Conservation (phyloP, 2,797 vertebrate species). For the Oceanodroma leucorhoa region DNA sequence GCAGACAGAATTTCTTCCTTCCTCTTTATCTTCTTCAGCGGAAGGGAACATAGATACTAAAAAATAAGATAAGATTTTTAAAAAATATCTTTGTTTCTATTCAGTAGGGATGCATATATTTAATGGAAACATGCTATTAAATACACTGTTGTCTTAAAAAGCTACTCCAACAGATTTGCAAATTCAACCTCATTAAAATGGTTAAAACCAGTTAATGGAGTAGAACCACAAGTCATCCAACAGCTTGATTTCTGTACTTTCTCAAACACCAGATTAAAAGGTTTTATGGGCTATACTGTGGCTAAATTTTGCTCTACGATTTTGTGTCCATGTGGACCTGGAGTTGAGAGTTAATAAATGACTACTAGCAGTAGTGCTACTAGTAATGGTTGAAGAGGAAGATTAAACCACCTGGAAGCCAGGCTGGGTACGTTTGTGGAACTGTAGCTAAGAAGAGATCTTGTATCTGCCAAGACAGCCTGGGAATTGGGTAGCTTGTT, state of each 20-base stretch:
- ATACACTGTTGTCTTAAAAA: neutral
- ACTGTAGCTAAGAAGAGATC: neutral
- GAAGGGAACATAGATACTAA: neutral
- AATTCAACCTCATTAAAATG: neutral
- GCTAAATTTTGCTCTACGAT: neutral
- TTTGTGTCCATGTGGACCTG: neutral
- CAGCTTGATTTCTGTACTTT: neutral
- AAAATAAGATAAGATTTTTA: neutral
- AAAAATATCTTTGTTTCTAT: neutral
- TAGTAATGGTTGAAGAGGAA: neutral
- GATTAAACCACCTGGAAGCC: neutral
- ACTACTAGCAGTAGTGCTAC: neutral
- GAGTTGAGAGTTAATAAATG: neutral
- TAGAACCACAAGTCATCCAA: neutral
- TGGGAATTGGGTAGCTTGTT: slow-evolving; percentile 14
- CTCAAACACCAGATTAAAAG: neutral
- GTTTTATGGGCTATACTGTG: neutral
- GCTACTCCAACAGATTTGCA: neutral
- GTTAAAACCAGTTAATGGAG: neutral
- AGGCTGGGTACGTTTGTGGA: neutral
- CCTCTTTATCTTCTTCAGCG: neutral
- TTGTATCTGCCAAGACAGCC: neutral
- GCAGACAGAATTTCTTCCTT: neutral
- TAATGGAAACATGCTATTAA: neutral
- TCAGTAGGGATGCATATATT: neutral